Evolutionary conservation across 2,797 vertebrate species (phyloP), one percentile per base, ranked within the genome.

Genomic region (Peromyscus melanophrys): DNA sequence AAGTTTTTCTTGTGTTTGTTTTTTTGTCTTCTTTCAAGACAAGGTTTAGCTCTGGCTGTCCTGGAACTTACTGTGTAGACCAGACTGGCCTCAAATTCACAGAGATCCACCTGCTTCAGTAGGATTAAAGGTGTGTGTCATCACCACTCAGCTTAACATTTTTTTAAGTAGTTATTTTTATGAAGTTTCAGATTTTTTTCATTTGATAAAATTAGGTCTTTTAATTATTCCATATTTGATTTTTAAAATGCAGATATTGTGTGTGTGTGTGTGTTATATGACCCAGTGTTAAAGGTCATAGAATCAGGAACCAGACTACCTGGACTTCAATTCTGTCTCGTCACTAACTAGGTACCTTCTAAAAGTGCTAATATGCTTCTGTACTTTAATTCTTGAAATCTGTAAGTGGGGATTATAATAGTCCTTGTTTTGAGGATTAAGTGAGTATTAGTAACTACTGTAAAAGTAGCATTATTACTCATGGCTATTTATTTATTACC

Each of bases 161-260:
- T 78, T 21, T 80, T 57, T 7, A 59, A 76, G 25, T 94, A 8
- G 9, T 52, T 84, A 49, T 77, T 95, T 95, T 96, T 81, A 93
- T 89, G 80, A 86, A 63, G 3, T 82, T 59, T 82, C 85, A 37
- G 6, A 3, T 27, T 71, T 89, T 89, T 90, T 87, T 27, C 52
- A 55, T 88, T 76, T 71, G 75, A 73, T 95, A 73, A 55, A 69
- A 78, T 83, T 93, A 61, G 21, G n/a, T 94, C 90, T 75, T 80
- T 65, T 88, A 55, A 49, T 89, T 67, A 16, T 31, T 78, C 23
- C 90, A 37, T 21, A 85, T 52, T 93, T 94, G 43, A 23, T 31
- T 61, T 93, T 57, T n/a, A 37, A 75, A 85, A 90, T 92, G 49
- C 19, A 82, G 4, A 65, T 89, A 69, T 31, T 69, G 65, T 34